These are phyloP conservation scores for Tetramorium parvispinum DNA, from an alignment of 1,140 invertebrate species.

Conservation along the genomic window DNA sequence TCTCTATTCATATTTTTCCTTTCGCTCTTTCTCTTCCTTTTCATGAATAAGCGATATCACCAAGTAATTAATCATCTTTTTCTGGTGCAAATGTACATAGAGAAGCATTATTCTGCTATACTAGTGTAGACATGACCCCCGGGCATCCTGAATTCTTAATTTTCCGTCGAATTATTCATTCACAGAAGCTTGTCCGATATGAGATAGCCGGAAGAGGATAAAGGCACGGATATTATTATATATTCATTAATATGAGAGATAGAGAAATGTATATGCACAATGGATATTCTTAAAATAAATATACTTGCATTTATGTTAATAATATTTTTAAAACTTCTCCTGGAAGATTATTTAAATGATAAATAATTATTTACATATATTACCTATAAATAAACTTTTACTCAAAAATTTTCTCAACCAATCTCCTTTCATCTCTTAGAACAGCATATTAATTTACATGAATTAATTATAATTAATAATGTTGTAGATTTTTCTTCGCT, in stretches of 20 bases:
- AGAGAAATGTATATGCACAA: too few species aligned
- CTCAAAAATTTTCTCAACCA: not conserved
- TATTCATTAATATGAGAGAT: slow-evolving; percentile 20
- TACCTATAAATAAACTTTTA: not conserved
- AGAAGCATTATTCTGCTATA: not conserved
- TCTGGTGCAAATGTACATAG: not conserved
- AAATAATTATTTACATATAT: not conserved
- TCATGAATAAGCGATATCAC: not conserved
- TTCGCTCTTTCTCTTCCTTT: not conserved
- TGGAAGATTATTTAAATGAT: not conserved
- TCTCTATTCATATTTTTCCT: not conserved
- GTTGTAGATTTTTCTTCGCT: not conserved
- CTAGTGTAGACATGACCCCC: not conserved
- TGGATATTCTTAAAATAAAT: not conserved
- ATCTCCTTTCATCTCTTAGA: not conserved
- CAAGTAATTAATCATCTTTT: slow-evolving; percentile 26
- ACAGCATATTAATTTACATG: not conserved
- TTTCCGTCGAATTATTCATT: slow-evolving; percentile 55
- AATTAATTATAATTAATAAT: slow-evolving; percentile 7
- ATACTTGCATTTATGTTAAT: not conserved
- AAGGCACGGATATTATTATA: not conserved
- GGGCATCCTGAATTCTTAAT: slow-evolving; percentile 49
- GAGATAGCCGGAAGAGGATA: slow-evolving; percentile 20
- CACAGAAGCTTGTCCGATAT: slow-evolving; percentile 14
- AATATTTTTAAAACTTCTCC: not conserved